phyloP scores from a whole-genome alignment of 2,888 invertebrate genomes.

The Kryphioiulus occultus region DNA sequence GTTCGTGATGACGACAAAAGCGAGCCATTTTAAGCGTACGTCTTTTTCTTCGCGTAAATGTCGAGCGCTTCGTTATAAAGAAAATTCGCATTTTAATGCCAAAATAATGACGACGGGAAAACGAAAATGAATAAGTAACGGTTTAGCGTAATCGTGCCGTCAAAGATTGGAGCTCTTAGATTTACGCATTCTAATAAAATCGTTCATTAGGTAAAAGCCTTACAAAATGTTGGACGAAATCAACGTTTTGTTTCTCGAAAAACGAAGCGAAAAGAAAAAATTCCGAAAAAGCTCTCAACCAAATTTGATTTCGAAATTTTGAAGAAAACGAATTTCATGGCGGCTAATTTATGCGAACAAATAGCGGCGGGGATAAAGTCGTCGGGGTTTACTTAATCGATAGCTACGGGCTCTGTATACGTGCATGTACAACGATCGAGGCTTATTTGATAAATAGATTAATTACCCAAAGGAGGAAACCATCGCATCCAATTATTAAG shows the following conservation, averaged over 20 bases:
- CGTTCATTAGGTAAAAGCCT: not conserved
- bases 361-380: not conserved
- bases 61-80: no score
- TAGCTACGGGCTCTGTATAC: no score
- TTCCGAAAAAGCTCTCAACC: not conserved
- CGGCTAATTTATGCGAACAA: not conserved
- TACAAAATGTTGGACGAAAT: not conserved
- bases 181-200: not conserved
- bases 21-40: no score
- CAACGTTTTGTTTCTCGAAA: not conserved
- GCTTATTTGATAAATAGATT: not conserved
- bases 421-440: not conserved
- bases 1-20: no score
- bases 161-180: not conserved
- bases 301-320: not conserved
- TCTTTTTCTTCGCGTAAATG: no score
- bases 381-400: not conserved
- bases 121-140: not conserved
- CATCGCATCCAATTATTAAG: not conserved
- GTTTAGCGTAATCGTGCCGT: not conserved
- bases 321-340: not conserved
- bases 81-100: not conserved
- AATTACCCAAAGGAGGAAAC: not conserved
- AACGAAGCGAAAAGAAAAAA: not conserved
- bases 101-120: not conserved